These are phyloP conservation scores for Falco cherrug DNA, from an alignment of 2,797 vertebrate species.

Conservation along the genomic window DNA sequence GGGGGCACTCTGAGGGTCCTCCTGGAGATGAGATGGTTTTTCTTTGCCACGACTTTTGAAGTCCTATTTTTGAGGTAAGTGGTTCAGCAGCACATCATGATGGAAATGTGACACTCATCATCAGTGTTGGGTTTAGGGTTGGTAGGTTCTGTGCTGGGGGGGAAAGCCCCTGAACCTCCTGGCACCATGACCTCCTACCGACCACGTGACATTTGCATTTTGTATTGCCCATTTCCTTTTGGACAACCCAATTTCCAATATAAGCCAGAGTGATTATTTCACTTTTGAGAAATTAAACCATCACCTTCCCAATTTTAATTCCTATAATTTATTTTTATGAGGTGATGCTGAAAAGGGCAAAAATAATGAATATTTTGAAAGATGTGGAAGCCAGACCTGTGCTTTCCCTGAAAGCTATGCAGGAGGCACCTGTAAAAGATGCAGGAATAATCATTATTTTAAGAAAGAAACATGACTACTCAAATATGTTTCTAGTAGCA, in stretches of 20 bases:
- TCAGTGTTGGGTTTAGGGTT: neutral
- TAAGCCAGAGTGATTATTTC: slow-evolving; percentile 32
- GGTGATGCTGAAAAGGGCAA: slow-evolving; percentile 51
- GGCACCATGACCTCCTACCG: neutral
- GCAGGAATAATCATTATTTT: neutral
- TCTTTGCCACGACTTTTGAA: neutral
- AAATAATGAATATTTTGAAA: slow-evolving; percentile 62
- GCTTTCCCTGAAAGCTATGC: neutral
- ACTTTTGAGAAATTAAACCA: slow-evolving; percentile 63
- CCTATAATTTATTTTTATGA: slow-evolving; percentile 56
- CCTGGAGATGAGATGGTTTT: neutral
- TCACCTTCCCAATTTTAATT: neutral
- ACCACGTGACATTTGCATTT: neutral
- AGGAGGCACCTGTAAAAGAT: neutral
- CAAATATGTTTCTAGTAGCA: neutral
- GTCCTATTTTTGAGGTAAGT: rapidly evolving
- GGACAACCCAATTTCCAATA: slow-evolving; percentile 24
- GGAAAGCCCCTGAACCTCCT: neutral
- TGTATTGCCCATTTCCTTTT: slow-evolving; percentile 1
- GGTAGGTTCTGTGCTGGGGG: rapidly evolving
- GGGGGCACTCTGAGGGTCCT: neutral
- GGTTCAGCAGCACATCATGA: neutral
- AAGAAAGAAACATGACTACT: neutral
- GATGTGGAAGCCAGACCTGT: slow-evolving; percentile 4
- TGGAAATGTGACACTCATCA: neutral